Conservation (phyloP, 2,888 invertebrate genomes). For the Athalia cordata region DNA sequence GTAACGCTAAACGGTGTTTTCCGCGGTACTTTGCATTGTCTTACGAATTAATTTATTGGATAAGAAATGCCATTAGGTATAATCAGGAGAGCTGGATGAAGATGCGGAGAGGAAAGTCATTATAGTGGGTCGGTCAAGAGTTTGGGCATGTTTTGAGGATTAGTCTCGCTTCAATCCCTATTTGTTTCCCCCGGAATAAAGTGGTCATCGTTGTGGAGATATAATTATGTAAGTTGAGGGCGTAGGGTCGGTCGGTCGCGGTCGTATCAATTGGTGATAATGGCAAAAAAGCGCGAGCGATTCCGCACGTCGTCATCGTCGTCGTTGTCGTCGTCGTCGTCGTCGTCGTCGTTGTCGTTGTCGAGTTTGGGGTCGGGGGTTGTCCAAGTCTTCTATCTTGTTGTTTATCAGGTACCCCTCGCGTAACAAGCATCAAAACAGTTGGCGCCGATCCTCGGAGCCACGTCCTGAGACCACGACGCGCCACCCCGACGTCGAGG, state of each 20-base stretch:
- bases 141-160: no score
- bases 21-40: no score
- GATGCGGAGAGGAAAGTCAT: no score
- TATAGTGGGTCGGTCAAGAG: no score
- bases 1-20: no score
- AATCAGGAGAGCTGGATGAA: no score
- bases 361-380: constrained; percentile 46
- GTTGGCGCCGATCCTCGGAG: constrained; percentile 63
- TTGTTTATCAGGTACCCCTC: constrained; percentile 64
- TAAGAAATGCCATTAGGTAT: no score
- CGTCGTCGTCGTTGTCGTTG: background rate
- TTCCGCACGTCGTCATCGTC: constrained; percentile 16
- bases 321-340: no score
- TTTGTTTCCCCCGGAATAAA: no score
- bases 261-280: constrained; percentile 9
- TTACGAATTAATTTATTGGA: no score
- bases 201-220: no score
- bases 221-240: background rate
- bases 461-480: constrained; percentile 46
- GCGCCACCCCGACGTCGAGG: constrained; percentile 31
- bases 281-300: constrained; percentile 48
- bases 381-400: constrained; percentile 59
- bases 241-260: background rate
- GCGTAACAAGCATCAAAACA: constrained; percentile 67
- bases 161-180: no score